Evolutionary conservation across 2,888 invertebrate genomes (phyloP).

Genomic region (Hemicrepidius hirtus): DNA sequence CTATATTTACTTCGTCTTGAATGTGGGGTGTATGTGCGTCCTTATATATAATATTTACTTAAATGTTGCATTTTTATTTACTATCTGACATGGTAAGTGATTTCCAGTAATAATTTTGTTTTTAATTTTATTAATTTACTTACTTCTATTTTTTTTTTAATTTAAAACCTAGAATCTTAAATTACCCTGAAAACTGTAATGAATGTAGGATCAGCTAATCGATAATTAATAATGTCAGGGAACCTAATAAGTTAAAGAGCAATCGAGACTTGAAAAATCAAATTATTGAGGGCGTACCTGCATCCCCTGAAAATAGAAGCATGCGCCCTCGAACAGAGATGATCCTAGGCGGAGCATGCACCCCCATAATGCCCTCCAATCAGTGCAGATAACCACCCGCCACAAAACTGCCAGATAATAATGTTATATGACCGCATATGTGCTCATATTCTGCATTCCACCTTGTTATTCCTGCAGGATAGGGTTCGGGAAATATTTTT

Average conservation of each 20-base stretch:
- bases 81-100: no score
- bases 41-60: no score
- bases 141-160: not conserved
- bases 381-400: conserved; percentile 65
- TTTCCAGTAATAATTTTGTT: not conserved
- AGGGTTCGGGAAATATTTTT: conserved; percentile 5
- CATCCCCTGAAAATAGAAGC: conserved; percentile 56
- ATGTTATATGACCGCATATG: conserved; percentile 63
- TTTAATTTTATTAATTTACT: not conserved
- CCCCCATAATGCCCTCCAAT: conserved; percentile 64
- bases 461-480: conserved; percentile 25
- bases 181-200: not conserved
- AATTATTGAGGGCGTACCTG: conserved; percentile 63
- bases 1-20: no score
- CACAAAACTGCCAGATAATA: conserved; percentile 65
- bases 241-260: conserved; percentile 35
- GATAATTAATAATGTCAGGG: conserved; percentile 42
- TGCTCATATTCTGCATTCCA: conserved; percentile 46
- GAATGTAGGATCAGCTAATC: not conserved
- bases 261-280: conserved; percentile 38
- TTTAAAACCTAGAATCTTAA: not conserved
- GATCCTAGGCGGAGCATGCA: conserved; percentile 59
- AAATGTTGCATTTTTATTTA: no score
- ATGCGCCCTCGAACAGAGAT: conserved; percentile 49
- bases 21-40: no score